Evolutionary conservation across 2,888 invertebrate species (phyloP), one percentile per base, ranked within the genome.

Genomic region (Limnephilus marmoratus): DNA sequence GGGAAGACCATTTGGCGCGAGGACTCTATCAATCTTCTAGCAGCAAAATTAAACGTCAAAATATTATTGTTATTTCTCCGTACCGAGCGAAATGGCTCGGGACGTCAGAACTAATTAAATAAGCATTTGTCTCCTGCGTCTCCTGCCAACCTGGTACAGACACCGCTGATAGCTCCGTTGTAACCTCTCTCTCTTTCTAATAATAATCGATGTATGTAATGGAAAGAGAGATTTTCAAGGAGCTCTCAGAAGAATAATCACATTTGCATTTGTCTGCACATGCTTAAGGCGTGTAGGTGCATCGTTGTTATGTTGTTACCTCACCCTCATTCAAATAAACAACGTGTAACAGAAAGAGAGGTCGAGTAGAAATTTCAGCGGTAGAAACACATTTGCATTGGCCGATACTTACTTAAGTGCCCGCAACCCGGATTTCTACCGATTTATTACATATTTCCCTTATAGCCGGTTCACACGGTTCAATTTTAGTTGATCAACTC

Each of bases 21-120:
- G 34, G n/a, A 88, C 49, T 86, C 86, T 92, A 93, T 93, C 93
- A 93, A 93, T 93, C 93, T 93, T 93, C 91, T 24, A 85, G 45
- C 90, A 82, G 93, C 92, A 93, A 93, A 93, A 93, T 93, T 93
- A 93, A 93, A 93, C 91, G 93, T 93, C 93, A 93, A 93, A 93
- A 93, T 93, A 93, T 93, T 93, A 91, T 93, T 93, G 92, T 91
- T 88, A 90, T 31, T 89, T 81, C 68, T 91, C 68, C 24, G 82
- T 82, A 34, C 82, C 81, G 31, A 80, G 88, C 45, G 34, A n/a
- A 87, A 91, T 81, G 86, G 45, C 81, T 37, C 49, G 88, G 37
- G 88, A 29, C 88, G 91, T 82, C 86, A 81, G 49, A 90, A 87
- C 90, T 93, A 91, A 93, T 93, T 93, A 92, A 90, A 91, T 83